Percentiles rank a stretch among this genome's conserved stretches.
These are phyloP conservation scores for Tyrannus savana DNA, from an alignment of 2,113 vertebrate genomes.

Conservation along the genomic window DNA sequence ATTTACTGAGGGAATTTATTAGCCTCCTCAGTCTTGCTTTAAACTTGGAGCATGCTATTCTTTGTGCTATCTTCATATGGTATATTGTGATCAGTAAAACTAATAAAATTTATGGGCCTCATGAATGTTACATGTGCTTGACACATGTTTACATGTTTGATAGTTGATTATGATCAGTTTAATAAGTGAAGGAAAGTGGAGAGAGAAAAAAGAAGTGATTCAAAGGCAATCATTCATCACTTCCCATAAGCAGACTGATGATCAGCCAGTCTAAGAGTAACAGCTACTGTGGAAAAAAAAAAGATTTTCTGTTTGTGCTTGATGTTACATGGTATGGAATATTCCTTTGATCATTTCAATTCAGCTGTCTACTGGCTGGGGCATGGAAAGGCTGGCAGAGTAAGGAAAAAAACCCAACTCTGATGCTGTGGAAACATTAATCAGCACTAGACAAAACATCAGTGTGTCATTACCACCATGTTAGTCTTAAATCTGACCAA, in stretches of 20 bases:
- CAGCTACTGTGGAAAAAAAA: neutral
- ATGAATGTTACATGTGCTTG: neutral
- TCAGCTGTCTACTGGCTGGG: neutral
- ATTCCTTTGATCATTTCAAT: neutral
- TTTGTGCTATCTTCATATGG: neutral
- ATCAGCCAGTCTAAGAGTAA: accelerated
- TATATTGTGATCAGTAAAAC: neutral
- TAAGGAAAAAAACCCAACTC: neutral
- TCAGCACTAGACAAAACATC: neutral
- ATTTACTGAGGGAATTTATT: neutral
- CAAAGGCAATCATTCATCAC: neutral
- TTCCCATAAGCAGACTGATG: neutral
- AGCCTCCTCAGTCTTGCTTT: neutral
- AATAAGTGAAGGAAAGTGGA: neutral
- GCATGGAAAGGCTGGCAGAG: neutral
- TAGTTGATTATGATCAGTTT: neutral
- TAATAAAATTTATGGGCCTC: neutral
- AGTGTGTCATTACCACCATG: neutral
- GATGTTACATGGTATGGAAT: neutral
- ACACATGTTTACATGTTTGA: neutral
- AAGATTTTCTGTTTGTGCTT: neutral
- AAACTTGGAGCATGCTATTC: neutral
- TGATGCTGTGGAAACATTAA: neutral
- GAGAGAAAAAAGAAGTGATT: neutral
- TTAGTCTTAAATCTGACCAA: neutral